Evolutionary conservation across 2,888 invertebrate species (phyloP).

Genomic region (Leucozona laternaria): DNA sequence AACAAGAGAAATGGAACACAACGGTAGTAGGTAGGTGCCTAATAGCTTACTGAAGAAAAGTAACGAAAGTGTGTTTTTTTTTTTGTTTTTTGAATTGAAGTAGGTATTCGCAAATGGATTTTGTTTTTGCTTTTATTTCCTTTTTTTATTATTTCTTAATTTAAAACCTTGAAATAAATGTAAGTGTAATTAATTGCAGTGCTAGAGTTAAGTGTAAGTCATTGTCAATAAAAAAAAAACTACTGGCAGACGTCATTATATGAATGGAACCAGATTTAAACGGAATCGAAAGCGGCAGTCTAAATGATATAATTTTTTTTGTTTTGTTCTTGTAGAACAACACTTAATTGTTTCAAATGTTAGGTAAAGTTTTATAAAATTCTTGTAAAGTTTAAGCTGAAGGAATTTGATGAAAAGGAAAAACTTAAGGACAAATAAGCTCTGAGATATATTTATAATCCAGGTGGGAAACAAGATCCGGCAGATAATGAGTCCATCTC

Average conservation of each 20-base stretch:
- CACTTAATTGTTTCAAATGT: no score
- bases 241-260: not conserved
- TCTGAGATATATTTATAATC: no score
- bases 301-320: not conserved
- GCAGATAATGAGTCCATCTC: no score
- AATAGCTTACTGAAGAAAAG: conserved; percentile 20
- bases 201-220: conserved; percentile 32
- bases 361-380: no score
- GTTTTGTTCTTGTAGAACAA: not conserved
- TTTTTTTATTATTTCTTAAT: conserved; percentile 31
- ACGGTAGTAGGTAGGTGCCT: no score
- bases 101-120: conserved; percentile 68
- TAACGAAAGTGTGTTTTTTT: conserved; percentile 30
- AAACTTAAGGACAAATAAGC: no score
- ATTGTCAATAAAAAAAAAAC: conserved; percentile 2
- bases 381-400: no score
- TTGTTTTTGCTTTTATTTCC: conserved; percentile 18
- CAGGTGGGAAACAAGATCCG: no score
- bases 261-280: not conserved
- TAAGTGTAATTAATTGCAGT: conserved; percentile 64
- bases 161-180: conserved; percentile 47
- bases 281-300: not conserved
- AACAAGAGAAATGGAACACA: conserved; percentile 2
- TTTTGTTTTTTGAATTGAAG: conserved; percentile 29
- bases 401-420: no score